phyloP scores from a whole-genome alignment of 2,113 vertebrate genomes.

The Bujurquina vittata region DNA sequence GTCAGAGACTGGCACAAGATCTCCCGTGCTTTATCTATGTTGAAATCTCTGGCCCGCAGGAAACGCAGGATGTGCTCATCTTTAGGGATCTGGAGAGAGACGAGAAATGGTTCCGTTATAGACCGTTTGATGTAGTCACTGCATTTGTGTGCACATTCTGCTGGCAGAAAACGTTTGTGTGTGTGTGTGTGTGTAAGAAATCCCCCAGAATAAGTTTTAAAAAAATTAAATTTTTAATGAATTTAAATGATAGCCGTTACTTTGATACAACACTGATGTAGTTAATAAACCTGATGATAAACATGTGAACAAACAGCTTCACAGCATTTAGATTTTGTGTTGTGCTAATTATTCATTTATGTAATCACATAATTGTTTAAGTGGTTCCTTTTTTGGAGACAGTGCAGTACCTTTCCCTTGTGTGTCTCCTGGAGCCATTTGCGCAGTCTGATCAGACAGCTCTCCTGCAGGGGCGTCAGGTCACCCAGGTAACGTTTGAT shows the following conservation, averaged over 20 bases:
- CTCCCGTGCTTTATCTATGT: constrained; percentile 93
- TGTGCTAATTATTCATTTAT: neutral
- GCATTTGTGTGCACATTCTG: too few species aligned
- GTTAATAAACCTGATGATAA: too few species aligned
- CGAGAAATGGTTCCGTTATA: neutral
- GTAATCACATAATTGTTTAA: too few species aligned
- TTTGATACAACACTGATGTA: too few species aligned
- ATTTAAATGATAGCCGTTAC: too few species aligned
- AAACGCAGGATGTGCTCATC: constrained; percentile 96
- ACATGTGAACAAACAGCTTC: too few species aligned
- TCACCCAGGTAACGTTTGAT: constrained; percentile 96
- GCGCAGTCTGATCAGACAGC: constrained; percentile 94
- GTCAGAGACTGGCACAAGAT: constrained; percentile 93
- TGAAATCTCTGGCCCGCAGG: constrained; percentile 92
- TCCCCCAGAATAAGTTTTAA: too few species aligned
- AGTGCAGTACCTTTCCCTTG: constrained; percentile 89
- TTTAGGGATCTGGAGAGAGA: constrained; percentile 87
- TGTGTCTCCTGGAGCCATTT: constrained; percentile 96
- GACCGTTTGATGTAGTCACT: too few species aligned
- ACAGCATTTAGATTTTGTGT: too few species aligned
- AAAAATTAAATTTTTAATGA: too few species aligned
- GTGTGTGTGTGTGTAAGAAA: too few species aligned
- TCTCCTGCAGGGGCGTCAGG: constrained; percentile 95
- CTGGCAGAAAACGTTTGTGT: too few species aligned
- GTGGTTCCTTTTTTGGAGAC: neutral